Evolutionary conservation across 2,888 invertebrate species (phyloP), one percentile per base, ranked within the genome.

Genomic region (Nudaria mundana): DNA sequence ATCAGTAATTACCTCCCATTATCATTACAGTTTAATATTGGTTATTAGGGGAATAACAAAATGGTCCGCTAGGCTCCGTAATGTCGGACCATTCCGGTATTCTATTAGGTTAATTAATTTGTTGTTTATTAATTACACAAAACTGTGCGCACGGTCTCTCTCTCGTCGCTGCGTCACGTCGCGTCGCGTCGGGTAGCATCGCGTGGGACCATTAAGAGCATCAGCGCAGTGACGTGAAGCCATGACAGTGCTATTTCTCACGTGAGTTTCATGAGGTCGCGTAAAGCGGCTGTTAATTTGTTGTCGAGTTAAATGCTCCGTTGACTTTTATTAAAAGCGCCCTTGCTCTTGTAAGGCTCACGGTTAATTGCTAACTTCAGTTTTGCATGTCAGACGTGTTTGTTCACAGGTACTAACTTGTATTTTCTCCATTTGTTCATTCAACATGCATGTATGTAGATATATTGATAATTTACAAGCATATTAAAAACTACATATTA

Each of bases 71-170:
- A 36, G 18, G 30, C 30, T 34, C 38, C 34, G 13, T 35, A 26
- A 37, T 29, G 35, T 30, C 20, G 16, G n/a, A n/a, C n/a, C n/a
- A n/a, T n/a, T n/a, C n/a, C 30, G 24, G 15, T 25, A 13, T 33
- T 41, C 40, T 47, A 48, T 46, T 54, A 44, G 29, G 31, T 28
- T 61, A 48, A 58, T 54, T 58, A 60, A 51, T 51, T 54, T 54
- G 14, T 36, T 37, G 14, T 36, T 37, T 47, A 48, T 57, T 54
- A 57, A 54, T 57, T 44, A 48, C 16, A 42, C 25, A 41, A 43
- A 51, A 33, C 30, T 32, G 33, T 35, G 42, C 30, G 18, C 20
- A 22, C 28, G 33, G 37, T 35, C 30, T 44, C 28, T 31, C 5
- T 14, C 18, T 10, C 18, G 18, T 5, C 3, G 5, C 18, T 3